A percentile compares a stretch with the other conserved stretches of the same genome.
These are phyloP conservation scores for Muntiacus muntjak DNA, from an alignment of 2,113 vertebrate species.

Conservation along the genomic window DNA sequence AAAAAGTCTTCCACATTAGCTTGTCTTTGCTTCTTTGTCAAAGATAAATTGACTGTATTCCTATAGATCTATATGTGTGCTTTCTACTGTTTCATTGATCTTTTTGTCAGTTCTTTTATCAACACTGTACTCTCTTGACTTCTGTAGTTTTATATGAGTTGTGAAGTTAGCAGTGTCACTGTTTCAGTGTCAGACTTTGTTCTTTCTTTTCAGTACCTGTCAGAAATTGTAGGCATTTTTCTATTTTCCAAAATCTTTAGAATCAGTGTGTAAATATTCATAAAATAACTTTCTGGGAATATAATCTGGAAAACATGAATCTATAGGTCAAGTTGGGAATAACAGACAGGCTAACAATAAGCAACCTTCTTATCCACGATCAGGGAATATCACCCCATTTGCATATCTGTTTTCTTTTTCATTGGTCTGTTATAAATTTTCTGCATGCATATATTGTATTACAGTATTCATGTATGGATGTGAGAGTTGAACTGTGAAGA, in stretches of 20 bases:
- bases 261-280: not conserved
- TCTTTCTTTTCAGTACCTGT: not conserved
- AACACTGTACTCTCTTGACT: not conserved
- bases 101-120: not conserved
- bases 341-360: not conserved
- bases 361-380: not conserved
- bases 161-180: not conserved
- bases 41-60: not conserved
- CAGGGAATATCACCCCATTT: not conserved
- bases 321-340: not conserved
- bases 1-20: not conserved
- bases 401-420: not conserved
- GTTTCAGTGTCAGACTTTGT: not conserved
- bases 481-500: not conserved
- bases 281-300: not conserved
- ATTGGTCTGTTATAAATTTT: not conserved
- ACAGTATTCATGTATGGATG: not conserved
- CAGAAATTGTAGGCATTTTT: not conserved
- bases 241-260: not conserved
- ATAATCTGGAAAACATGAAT: not conserved
- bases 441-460: not conserved
- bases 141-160: not conserved
- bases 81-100: not conserved
- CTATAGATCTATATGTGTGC: not conserved
- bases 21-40: not conserved